A percentile compares a stretch with the other conserved stretches of the same genome.
Evolutionary conservation across 2,888 invertebrate genomes (phyloP).

Genomic region (Thereva nobilitata): DNA sequence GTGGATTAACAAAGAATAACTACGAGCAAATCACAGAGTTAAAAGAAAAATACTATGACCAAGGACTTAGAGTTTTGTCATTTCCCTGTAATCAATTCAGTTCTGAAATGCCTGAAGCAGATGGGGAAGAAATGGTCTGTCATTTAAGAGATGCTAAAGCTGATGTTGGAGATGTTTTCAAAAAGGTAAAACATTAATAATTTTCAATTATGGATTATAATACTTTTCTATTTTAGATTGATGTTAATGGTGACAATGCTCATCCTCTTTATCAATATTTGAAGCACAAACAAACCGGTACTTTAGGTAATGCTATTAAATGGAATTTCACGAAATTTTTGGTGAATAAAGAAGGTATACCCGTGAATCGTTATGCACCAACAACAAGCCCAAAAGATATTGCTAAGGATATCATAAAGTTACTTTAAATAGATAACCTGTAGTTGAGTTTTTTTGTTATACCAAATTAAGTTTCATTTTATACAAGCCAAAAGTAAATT

Average conservation of each 20-base stretch:
- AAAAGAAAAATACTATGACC: conserved; percentile 68
- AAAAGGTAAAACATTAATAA: conserved; percentile 59
- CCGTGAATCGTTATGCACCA: conserved; percentile 57
- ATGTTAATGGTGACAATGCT: conserved; percentile 56
- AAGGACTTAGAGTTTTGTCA: conserved; percentile 70
- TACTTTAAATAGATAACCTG: conserved; percentile 47
- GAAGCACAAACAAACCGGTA: conserved; percentile 56
- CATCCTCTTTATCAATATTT: conserved; percentile 55
- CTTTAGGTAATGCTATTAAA: conserved; percentile 54
- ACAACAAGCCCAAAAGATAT: conserved; percentile 59
- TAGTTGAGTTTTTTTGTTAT: no score
- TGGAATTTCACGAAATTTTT: conserved; percentile 59
- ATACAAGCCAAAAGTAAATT: no score
- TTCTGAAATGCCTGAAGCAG: conserved; percentile 69
- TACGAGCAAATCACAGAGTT: conserved; percentile 76
- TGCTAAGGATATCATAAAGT: conserved; percentile 56
- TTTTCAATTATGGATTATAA: background rate
- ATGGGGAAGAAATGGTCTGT: conserved; percentile 68
- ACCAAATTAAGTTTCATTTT: no score
- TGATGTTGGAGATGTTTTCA: conserved; percentile 68
- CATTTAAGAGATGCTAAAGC: conserved; percentile 62
- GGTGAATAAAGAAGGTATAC: conserved; percentile 56
- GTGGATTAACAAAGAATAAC: conserved; percentile 77
- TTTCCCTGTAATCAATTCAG: conserved; percentile 87
- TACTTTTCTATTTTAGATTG: conserved; percentile 46